Evolutionary conservation across 2,888 invertebrate genomes (phyloP).

Genomic region (Catocala sponsa): DNA sequence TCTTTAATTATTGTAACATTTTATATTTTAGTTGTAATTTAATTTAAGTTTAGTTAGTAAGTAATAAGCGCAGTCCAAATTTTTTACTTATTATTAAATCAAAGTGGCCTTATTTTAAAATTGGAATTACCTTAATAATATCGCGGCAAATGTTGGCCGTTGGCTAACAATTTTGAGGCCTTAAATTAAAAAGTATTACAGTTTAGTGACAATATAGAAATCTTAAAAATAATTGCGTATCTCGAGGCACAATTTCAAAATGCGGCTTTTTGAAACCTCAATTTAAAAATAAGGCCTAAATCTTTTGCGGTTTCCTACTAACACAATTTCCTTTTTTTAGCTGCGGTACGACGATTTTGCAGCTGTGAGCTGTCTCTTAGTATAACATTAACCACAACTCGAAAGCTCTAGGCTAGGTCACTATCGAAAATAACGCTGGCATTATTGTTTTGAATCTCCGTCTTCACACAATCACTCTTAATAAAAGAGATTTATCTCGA

Average conservation of each 20-base stretch:
- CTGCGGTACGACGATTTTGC: constrained; percentile 79
- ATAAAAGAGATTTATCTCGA: too few relatives aligned
- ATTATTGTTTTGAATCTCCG: constrained; percentile 18
- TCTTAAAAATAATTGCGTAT: too few relatives aligned
- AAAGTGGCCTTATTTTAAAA: too few relatives aligned
- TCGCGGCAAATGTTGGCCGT: too few relatives aligned
- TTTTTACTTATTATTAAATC: constrained; percentile 2
- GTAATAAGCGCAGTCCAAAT: constrained; percentile 14
- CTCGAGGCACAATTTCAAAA: too few relatives aligned
- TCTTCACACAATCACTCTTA: background rate
- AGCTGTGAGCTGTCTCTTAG: constrained; percentile 63
- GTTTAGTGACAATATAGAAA: too few relatives aligned
- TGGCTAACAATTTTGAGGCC: too few relatives aligned
- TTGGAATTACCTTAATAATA: too few relatives aligned
- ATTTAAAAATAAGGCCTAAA: constrained; percentile 3
- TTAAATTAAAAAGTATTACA: too few relatives aligned
- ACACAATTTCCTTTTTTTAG: constrained; percentile 61
- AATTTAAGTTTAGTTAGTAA: constrained; percentile 1
- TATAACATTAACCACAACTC: constrained; percentile 16
- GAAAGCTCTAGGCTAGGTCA: constrained; percentile 11
- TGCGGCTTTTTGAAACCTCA: too few relatives aligned
- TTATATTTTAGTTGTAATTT: constrained; percentile 7
- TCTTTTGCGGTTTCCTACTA: background rate
- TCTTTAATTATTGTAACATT: constrained; percentile 9
- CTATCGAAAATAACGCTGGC: background rate